Evolutionary conservation across 2,888 invertebrate species (phyloP), one percentile per base, ranked within the genome.

Genomic region (Coecobrya sp.): DNA sequence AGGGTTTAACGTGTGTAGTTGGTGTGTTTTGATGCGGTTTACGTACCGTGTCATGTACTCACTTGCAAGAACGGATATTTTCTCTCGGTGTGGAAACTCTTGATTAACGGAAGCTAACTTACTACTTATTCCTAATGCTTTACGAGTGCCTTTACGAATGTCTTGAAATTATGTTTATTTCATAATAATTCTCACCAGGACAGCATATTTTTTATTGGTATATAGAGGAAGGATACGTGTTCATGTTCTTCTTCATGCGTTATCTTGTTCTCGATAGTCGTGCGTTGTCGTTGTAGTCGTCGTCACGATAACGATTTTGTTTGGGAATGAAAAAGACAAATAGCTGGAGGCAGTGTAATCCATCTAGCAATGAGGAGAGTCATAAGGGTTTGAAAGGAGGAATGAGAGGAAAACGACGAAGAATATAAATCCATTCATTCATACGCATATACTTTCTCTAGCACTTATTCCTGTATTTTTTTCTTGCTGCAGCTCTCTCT

Each of bases 341-440:
- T 68, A 11, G 13, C 13, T 27, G 11, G 68, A 16, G 27, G 1
- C 68, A 13, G 68, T 8, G 68, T 30, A 27, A 68, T 27, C 65
- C 25, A 11, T 25, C n/a, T 27, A 5, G 4, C 27, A 19, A 13
- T 16, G 73, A 27, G 19, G 68, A 68, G 68, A 11, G 27, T 70
- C 59, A 19, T 70, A 42, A 16, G 42, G 49, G 3, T 11, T n/a
- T n/a, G n/a, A n/a, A n/a, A n/a, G 79, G 55, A 55, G 27, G 5
- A 84, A 13, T 16, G 19, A 22, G 36, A 62, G 22, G 16, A 81
- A 30, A 81, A 55, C 3, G 25, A 42, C 2, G 55, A 59, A 59
- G 49, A 84, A 42, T 42, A 73, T 16, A 19, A 36, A 42, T 42
- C n/a, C 73, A 73, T 73, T 45, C 73, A 73, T 73, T 45, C 73